Evolutionary conservation across 2,113 vertebrate genomes (phyloP).

Genomic region (Haemorhous mexicanus): DNA sequence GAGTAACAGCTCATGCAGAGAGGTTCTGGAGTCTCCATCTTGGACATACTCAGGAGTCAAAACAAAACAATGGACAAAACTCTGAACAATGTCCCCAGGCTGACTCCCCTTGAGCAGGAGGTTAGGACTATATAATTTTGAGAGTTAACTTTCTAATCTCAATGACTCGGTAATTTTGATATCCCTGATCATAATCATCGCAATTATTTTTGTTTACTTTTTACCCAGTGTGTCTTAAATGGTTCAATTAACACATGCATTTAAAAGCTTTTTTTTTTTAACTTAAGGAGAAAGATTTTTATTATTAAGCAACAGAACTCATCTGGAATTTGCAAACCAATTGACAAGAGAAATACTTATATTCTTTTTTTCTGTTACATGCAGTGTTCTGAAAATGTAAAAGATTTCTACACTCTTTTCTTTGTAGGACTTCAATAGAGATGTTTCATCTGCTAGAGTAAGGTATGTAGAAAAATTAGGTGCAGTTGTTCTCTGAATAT

Average conservation of each 20-base stretch:
- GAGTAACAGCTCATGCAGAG: not conserved
- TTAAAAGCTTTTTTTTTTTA: not conserved
- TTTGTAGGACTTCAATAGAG: not conserved
- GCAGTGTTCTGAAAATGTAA: not conserved
- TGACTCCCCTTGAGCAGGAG: not conserved
- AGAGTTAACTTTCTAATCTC: not conserved
- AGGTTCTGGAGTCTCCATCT: not conserved
- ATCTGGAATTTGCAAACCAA: not conserved
- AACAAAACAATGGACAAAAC: not conserved
- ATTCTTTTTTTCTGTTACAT: not conserved
- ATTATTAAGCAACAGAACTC: not conserved
- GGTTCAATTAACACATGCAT: not conserved
- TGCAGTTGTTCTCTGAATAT: fast-evolving
- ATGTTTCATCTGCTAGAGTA: not conserved
- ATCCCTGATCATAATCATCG: not conserved
- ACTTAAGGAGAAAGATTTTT: not conserved
- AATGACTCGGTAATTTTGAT: not conserved
- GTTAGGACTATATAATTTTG: not conserved
- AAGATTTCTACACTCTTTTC: not conserved
- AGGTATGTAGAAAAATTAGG: not conserved
- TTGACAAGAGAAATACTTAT: not conserved
- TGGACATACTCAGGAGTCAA: not conserved
- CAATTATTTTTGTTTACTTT: not conserved
- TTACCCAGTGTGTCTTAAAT: not conserved
- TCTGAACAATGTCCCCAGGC: no score